Base-by-base conservation (phyloP, 2,113 vertebrate genomes). In the Zapus hudsonius region DNA sequence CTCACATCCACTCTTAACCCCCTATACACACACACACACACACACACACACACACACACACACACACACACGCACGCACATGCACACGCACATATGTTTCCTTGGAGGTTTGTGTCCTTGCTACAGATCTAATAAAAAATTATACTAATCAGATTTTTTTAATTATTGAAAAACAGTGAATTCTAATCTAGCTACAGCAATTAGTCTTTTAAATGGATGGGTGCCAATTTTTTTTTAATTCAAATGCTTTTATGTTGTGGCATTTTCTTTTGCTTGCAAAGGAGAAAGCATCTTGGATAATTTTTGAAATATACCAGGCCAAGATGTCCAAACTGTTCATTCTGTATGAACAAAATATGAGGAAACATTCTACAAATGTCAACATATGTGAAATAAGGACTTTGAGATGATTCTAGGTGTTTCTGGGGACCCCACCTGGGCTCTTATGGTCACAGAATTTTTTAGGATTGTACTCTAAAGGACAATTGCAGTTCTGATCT, bases 401-500 rank as follows among this genome's bases (percentile, higher is more conserved):
- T 64, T 75, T 85, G 81, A 59, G 55, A 78, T 20, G 33, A 67
- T 70, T 94, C 92, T 44, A 66, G 52, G 17, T 63, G 57, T 61
- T 86, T 83, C 36, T 93, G 74, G 79, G 27, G 42, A 85, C n/a
- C 3, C 8, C 12, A 55, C 85, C 40, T 8, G 74, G 92, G 93
- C 96, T 94, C 87, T 88, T 47, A 76, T 83, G 15, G 44, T 84
- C 69, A 96, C 57, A 90, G 57, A 86, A 81, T 91, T 89, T 81
- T 94, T 95, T 82, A 87, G 69, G 93, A 84, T 90, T 78, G 85
- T 86, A 83, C 94, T 91, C 75, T 93, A 57, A 96, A 93, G 95
- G 73, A 95, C 85, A 82, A 90, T 82, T 95, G 85, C 81, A 89
- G n/a, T 92, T 98, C 87, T 96, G 79, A 95, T 95, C 94, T 78